Conservation (phyloP, 2,797 vertebrate genomes). For the Myiothlypis chrysogaster region DNA sequence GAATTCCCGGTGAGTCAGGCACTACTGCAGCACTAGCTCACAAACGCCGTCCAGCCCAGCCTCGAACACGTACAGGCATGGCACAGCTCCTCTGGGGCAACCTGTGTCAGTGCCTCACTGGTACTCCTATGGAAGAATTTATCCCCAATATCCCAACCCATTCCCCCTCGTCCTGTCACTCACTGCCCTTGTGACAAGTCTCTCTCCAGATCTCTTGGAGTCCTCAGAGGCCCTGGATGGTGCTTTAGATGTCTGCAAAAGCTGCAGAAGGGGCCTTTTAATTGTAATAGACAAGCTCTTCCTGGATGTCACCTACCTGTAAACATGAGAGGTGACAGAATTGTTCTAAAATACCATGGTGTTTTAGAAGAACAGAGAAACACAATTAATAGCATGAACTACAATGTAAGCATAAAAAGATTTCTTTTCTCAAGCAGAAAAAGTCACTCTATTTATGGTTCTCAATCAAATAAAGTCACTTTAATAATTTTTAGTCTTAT, state of each 20-base stretch:
- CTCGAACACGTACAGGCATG: rapidly evolving
- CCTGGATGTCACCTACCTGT: neutral
- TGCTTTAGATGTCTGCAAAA: neutral
- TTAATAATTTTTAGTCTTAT: neutral
- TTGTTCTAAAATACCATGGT: rapidly evolving
- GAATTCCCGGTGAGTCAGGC: neutral
- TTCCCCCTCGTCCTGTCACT: neutral
- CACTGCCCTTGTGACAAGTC: neutral
- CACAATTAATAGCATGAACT: too few relatives aligned
- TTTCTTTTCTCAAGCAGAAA: neutral
- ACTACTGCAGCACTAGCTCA: neutral
- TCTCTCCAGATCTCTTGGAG: neutral
- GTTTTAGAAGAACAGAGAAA: neutral
- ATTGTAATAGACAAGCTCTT: rapidly evolving
- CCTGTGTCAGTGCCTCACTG: rapidly evolving
- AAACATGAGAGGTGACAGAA: neutral
- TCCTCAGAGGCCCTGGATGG: too few relatives aligned
- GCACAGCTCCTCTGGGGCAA: neutral
- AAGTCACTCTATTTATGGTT: neutral
- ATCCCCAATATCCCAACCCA: too few relatives aligned
- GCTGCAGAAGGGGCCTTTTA: neutral
- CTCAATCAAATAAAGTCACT: neutral
- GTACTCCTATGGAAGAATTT: neutral
- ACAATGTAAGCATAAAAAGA: neutral
- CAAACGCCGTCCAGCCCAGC: too few relatives aligned